These are phyloP conservation scores for Tupiocoris notatus DNA, from an alignment of 2,888 invertebrate genomes.

Conservation along the genomic window DNA sequence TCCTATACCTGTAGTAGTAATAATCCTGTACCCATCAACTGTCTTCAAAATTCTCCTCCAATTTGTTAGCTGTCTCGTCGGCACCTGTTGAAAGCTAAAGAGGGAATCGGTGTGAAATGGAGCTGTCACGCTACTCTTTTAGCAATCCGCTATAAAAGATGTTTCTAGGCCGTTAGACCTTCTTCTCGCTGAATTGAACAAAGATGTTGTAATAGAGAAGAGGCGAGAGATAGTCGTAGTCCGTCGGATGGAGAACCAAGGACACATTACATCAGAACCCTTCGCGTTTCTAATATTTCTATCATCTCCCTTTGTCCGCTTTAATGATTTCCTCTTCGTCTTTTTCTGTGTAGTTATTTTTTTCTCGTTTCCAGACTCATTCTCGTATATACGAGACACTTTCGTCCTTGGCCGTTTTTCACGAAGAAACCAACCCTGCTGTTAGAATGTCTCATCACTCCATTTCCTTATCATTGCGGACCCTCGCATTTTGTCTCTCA, in stretches of 20 bases:
- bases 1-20: no score
- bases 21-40: no score
- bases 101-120: not conserved
- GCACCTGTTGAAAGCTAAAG: not conserved
- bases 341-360: not conserved
- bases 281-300: not conserved
- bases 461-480: constrained; percentile 29
- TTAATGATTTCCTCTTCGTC: not conserved
- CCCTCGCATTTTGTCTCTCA: not conserved
- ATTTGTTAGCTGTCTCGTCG: no score
- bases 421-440: not conserved
- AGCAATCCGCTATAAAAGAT: not conserved
- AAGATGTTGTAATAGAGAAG: not conserved
- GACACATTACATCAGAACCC: not conserved
- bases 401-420: not conserved
- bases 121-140: not conserved
- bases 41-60: no score
- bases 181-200: not conserved
- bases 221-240: not conserved
- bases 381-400: not conserved
- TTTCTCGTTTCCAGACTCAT: not conserved
- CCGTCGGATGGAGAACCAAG: not conserved
- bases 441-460: constrained; percentile 14
- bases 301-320: not conserved
- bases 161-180: not conserved